Conservation (phyloP, 2,888 invertebrate species). For the Entomobrya multifasciata region DNA sequence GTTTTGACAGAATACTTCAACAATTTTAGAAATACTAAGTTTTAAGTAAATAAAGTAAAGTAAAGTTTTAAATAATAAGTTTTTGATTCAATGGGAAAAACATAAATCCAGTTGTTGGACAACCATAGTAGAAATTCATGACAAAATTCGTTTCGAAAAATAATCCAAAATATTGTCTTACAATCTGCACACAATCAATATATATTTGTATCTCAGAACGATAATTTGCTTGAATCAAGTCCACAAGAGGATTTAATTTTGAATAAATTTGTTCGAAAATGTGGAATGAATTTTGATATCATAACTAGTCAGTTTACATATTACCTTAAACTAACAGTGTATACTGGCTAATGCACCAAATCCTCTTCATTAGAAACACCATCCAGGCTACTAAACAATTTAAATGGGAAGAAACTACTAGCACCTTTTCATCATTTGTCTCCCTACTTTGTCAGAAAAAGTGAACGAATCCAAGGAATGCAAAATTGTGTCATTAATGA, state of each 20-base stretch:
- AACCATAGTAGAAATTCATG: background rate
- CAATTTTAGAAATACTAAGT: background rate
- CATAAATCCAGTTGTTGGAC: background rate
- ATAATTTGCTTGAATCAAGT: background rate
- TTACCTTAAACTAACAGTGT: background rate
- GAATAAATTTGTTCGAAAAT: background rate
- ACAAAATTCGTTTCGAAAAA: background rate
- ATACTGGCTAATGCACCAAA: background rate
- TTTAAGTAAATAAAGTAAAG: too few relatives aligned
- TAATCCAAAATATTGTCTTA: background rate
- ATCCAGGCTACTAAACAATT: background rate
- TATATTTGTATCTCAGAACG: background rate
- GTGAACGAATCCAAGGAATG: background rate
- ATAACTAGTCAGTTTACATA: background rate
- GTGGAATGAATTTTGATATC: background rate
- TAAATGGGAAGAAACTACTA: background rate
- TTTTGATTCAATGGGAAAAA: background rate
- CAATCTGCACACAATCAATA: background rate
- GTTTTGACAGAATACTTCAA: background rate
- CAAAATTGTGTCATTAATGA: background rate
- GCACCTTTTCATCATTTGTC: background rate
- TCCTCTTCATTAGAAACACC: background rate
- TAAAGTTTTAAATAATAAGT: too few relatives aligned
- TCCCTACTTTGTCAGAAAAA: background rate
- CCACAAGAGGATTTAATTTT: background rate